Percentiles rank a stretch among this genome's conserved stretches.
phyloP scores from a whole-genome alignment of 2,888 invertebrate genomes.

The Thymelicus lineola region DNA sequence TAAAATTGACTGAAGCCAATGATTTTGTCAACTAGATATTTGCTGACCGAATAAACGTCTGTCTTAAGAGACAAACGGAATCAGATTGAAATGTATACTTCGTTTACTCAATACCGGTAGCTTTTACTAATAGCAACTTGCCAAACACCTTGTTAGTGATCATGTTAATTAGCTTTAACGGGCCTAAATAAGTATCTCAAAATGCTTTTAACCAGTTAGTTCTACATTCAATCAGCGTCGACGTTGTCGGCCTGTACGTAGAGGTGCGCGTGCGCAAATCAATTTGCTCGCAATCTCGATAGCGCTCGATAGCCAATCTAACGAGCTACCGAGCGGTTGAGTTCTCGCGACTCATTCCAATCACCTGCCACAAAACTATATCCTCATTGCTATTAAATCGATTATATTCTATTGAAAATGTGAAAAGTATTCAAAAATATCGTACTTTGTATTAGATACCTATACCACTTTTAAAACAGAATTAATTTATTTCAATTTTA shows the following conservation, averaged over 20 bases:
- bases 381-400: constrained; percentile 15
- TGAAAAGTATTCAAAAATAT: constrained; percentile 27
- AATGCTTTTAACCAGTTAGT: constrained; percentile 37
- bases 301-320: constrained; percentile 61
- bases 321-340: constrained; percentile 59
- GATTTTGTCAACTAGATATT: background rate
- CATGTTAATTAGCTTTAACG: constrained; percentile 33
- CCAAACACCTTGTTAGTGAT: constrained; percentile 29
- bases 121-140: constrained; percentile 26
- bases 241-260: constrained; percentile 62
- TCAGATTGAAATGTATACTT: constrained; percentile 6
- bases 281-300: constrained; percentile 71
- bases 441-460: too few relatives aligned
- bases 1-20: background rate
- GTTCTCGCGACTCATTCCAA: constrained; percentile 45
- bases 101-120: constrained; percentile 32
- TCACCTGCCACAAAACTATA: constrained; percentile 34
- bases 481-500: too few relatives aligned
- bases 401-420: constrained; percentile 22
- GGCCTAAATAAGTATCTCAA: constrained; percentile 32
- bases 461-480: too few relatives aligned
- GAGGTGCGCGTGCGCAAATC: constrained; percentile 70
- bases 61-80: background rate
- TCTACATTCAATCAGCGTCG: constrained; percentile 60
- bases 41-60: background rate